These are phyloP conservation scores for Kuschelorhynchus macadamiae DNA, from an alignment of 2,888 invertebrate genomes.

Conservation along the genomic window DNA sequence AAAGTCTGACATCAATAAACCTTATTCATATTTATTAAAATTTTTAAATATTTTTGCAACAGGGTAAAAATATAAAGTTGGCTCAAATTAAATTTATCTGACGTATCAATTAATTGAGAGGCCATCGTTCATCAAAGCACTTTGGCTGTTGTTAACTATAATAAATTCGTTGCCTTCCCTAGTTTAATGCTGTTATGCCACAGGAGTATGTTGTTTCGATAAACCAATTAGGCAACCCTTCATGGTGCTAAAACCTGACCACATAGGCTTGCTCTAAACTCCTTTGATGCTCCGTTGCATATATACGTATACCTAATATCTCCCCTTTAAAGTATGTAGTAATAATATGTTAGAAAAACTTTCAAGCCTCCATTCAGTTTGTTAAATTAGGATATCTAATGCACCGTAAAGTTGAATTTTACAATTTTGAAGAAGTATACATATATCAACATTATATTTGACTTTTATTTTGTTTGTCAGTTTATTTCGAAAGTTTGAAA, in stretches of 20 bases:
- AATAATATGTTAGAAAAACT: too few species aligned
- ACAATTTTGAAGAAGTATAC: too few species aligned
- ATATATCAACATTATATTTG: too few species aligned
- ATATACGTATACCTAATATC: neutral
- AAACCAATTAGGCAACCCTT: slow-evolving; percentile 64
- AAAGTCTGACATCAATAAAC: too few species aligned
- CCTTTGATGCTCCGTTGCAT: slow-evolving; percentile 26
- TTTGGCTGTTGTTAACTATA: slow-evolving; percentile 58
- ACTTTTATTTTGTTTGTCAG: too few species aligned
- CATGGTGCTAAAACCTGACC: slow-evolving; percentile 61
- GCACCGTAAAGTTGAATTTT: too few species aligned
- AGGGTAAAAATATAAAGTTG: neutral
- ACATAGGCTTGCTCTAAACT: slow-evolving; percentile 57
- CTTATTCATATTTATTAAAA: too few species aligned
- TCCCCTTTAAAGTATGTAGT: too few species aligned
- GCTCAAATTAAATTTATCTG: slow-evolving; percentile 24
- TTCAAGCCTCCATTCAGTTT: too few species aligned
- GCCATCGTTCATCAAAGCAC: slow-evolving; percentile 47
- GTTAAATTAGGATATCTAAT: too few species aligned
- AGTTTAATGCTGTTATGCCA: slow-evolving; percentile 57
- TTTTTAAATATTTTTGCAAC: too few species aligned
- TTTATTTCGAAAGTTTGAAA: too few species aligned
- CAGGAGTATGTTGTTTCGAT: slow-evolving; percentile 61
- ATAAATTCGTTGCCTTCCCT: slow-evolving; percentile 60
- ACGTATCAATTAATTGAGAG: slow-evolving; percentile 27